These are phyloP conservation scores for Ptychobarbus kaznakovi DNA, from an alignment of 2,797 vertebrate genomes.

Conservation along the genomic window DNA sequence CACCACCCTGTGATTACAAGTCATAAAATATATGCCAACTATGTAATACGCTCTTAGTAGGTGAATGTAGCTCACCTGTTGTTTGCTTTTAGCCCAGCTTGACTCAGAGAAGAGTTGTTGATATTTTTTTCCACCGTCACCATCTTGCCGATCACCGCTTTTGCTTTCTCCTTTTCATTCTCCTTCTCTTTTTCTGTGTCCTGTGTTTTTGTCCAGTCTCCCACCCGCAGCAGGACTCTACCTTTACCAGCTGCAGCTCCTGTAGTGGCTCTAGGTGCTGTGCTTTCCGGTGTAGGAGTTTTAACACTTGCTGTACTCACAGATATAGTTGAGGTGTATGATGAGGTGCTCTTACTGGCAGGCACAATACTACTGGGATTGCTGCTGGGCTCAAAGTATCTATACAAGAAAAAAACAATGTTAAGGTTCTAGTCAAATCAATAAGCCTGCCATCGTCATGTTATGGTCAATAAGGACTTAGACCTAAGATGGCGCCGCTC, in stretches of 20 bases:
- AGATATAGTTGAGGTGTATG: not conserved
- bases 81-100: constrained; percentile 43
- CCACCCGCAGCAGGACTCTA: constrained; percentile 56
- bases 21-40: not conserved
- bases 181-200: constrained; percentile 44
- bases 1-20: not conserved
- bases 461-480: not conserved
- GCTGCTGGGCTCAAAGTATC: constrained; percentile 45
- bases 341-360: not conserved
- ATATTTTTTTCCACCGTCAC: constrained; percentile 70
- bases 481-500: too few relatives aligned
- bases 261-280: not conserved
- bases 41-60: not conserved
- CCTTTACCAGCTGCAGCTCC: constrained; percentile 23
- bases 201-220: constrained; percentile 38
- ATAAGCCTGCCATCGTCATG: not conserved
- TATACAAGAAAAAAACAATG: not conserved
- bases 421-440: not conserved
- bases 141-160: constrained; percentile 77
- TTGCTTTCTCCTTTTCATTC: constrained; percentile 72
- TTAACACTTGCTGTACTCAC: not conserved
- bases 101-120: constrained; percentile 47
- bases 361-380: not conserved
- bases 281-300: not conserved
- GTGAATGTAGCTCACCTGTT: constrained; percentile 33